Base-by-base conservation (phyloP, 2,888 invertebrate species). In the Agelastica alni region DNA sequence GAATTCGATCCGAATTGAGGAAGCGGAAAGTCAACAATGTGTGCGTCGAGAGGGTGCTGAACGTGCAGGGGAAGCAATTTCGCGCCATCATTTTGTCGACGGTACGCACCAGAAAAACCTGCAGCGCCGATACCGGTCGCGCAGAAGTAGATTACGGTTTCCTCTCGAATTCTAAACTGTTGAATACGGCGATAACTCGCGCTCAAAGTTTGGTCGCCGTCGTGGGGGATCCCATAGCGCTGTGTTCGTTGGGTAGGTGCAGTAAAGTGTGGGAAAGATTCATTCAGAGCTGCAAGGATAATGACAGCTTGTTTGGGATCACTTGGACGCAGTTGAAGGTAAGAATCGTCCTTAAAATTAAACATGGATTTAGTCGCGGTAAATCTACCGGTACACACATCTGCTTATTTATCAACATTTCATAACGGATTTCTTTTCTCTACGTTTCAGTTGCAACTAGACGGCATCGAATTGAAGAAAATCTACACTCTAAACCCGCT, bases 21-120 rank as follows among this genome's bases (percentile, higher is more conserved):
- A 89, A 89, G 69, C 81, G 86, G 4, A 81, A 86, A 20, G 81
- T 92, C 75, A 83, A 83, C 59, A 86, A 86, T 51, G 87, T 92
- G 37, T 88, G 89, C 7, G 92, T 92, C 1, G 92, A 92, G 70
- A 78, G 91, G 53, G 91, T 92, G 2, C 78, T 90, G 7, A 92
- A 92, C 75, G 91, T 91, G 0, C 92, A 92, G 78, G 92, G 92
- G 70, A 93, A 92, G 70, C 91, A 93, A 75, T 93, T 91, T 71
- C 81, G 90, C 5, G 91, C 87, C 1, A 85, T 93, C 42, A 87
- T 93, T 68, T 77, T 93, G 53, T 90, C 90, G 31, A 91, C 91
- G 0, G 88, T 89, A 0, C 78, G 88, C 20, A 92, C 91, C 4
- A 79, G 89, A 16, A 82, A 86, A 48, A 90, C 89, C 1, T 90